These are phyloP conservation scores for Subacronicta megacephala DNA, from an alignment of 2,888 invertebrate species.

Conservation along the genomic window DNA sequence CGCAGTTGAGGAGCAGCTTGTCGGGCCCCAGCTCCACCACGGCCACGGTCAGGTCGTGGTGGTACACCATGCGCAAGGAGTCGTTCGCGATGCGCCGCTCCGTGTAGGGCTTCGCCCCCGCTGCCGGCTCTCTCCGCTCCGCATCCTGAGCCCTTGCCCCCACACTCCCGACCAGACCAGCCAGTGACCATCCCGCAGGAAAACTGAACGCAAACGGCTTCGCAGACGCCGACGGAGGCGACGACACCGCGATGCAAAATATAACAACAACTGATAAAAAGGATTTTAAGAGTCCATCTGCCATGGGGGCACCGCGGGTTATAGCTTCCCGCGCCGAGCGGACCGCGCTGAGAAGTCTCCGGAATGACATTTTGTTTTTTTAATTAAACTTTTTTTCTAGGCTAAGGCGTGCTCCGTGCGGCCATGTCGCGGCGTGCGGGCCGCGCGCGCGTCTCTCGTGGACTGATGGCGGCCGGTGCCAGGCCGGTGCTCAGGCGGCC, in stretches of 20 bases:
- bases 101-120: conserved; percentile 90
- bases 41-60: conserved; percentile 95
- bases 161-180: conserved; percentile 80
- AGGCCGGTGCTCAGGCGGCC: conserved; percentile 27
- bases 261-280: conserved; percentile 80
- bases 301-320: conserved; percentile 79
- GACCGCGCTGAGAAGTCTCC: conserved; percentile 80
- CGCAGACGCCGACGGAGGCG: conserved; percentile 83
- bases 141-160: conserved; percentile 77
- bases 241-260: conserved; percentile 82
- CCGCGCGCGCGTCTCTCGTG: conserved; percentile 66
- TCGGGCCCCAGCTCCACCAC: conserved; percentile 93
- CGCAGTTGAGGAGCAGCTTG: conserved; percentile 93
- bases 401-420: conserved; percentile 53
- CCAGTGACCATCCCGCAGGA: conserved; percentile 85
- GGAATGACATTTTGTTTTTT: conserved; percentile 75
- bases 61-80: conserved; percentile 93
- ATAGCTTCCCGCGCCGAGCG: conserved; percentile 81
- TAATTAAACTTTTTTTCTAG: conserved; percentile 46
- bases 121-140: conserved; percentile 74
- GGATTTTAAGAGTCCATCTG: conserved; percentile 81
- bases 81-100: conserved; percentile 91
- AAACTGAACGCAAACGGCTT: conserved; percentile 85
- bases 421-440: conserved; percentile 65
- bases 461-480: conserved; percentile 62